These are phyloP conservation scores for Philereme transversata DNA, from an alignment of 2,888 invertebrate genomes.

Conservation along the genomic window DNA sequence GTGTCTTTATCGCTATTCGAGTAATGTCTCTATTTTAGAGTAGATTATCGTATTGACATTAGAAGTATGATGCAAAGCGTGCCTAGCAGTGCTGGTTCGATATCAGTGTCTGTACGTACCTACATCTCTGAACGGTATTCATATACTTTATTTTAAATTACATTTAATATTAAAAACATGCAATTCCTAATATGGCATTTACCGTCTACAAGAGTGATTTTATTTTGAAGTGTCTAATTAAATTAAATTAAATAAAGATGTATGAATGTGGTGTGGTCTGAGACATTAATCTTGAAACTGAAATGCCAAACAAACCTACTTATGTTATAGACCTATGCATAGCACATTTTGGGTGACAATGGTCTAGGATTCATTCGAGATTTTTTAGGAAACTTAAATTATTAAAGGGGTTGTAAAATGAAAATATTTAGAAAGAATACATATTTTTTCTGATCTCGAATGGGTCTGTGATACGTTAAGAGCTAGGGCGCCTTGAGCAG, in stretches of 20 bases:
- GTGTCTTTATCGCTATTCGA: constrained; percentile 73
- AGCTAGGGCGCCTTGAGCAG: constrained; percentile 22
- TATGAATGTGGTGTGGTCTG: constrained; percentile 40
- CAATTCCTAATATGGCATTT: constrained; percentile 83
- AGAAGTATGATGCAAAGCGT: constrained; percentile 48
- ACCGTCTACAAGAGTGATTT: constrained; percentile 79
- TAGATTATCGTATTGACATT: constrained; percentile 52
- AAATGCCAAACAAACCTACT: constrained; percentile 69
- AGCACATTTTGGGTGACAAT: constrained; percentile 62
- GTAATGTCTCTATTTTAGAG: constrained; percentile 64
- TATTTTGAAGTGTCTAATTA: constrained; percentile 68
- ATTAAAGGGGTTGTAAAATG: constrained; percentile 22
- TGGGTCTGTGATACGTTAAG: constrained; percentile 36
- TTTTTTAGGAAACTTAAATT: constrained; percentile 30
- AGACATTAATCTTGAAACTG: constrained; percentile 41
- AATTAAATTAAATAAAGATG: constrained; percentile 70
- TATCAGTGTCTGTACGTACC: constrained; percentile 53
- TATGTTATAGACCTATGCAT: constrained; percentile 56
- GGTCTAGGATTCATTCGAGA: constrained; percentile 54
- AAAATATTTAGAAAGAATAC: constrained; percentile 23
- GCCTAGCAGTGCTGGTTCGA: constrained; percentile 56
- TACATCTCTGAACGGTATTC: constrained; percentile 32
- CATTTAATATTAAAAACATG: constrained; percentile 54
- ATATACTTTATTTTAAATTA: constrained; percentile 45
- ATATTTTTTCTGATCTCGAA: constrained; percentile 44